A percentile compares a stretch with the other conserved stretches of the same genome.
Evolutionary conservation across 1,140 invertebrate genomes (phyloP).

Genomic region (Drosophila bocki): DNA sequence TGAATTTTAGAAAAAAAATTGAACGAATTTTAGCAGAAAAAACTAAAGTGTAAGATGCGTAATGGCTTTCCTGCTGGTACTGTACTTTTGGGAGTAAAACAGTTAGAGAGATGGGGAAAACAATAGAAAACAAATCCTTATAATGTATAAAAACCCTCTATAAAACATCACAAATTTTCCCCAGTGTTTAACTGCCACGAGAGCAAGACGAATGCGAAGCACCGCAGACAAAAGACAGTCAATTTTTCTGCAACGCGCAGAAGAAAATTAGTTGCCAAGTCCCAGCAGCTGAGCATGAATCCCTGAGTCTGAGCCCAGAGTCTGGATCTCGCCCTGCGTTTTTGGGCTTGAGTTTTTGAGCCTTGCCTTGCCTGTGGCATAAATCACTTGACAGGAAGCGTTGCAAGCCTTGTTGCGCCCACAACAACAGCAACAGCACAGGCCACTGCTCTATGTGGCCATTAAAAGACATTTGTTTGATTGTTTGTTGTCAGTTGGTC

Average conservation of each 20-base stretch:
- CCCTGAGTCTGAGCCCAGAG: slow-evolving; percentile 15
- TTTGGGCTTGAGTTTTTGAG: slow-evolving; percentile 27
- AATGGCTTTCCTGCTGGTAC: not conserved
- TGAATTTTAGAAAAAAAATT: not conserved
- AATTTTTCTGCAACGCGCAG: slow-evolving; percentile 81
- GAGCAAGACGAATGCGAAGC: slow-evolving; percentile 50
- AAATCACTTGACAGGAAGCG: slow-evolving; percentile 84
- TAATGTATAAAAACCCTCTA: not conserved
- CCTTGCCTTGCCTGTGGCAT: slow-evolving; percentile 73
- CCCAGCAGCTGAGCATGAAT: slow-evolving; percentile 17
- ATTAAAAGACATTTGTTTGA: slow-evolving; percentile 81
- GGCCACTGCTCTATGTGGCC: slow-evolving; percentile 70
- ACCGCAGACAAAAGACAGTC: slow-evolving; percentile 72
- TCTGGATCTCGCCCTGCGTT: slow-evolving; percentile 23
- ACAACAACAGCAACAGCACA: slow-evolving; percentile 58
- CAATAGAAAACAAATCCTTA: not conserved
- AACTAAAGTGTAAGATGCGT: not conserved
- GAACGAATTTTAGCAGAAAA: too few species aligned
- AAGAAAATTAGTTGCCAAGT: slow-evolving; percentile 76
- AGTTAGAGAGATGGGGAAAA: not conserved
- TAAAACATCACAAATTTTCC: not conserved
- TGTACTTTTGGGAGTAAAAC: too few species aligned
- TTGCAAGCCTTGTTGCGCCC: slow-evolving; percentile 81
- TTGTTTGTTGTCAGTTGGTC: slow-evolving; percentile 41
- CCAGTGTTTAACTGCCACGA: slow-evolving; percentile 23